Evolutionary conservation across 1,140 invertebrate species (phyloP), one percentile per base, ranked within the genome.

Genomic region (Sitobion miscanthi): DNA sequence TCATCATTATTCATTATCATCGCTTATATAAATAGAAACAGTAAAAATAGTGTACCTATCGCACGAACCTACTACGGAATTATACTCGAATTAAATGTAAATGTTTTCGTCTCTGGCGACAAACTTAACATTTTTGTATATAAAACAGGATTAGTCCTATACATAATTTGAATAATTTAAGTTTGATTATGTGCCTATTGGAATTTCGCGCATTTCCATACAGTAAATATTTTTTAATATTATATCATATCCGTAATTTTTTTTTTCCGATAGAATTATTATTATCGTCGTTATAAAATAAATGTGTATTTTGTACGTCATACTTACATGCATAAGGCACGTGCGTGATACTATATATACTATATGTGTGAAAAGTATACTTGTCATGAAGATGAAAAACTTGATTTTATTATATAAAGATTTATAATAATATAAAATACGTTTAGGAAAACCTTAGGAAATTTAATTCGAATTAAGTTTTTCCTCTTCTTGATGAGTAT

Each of bases 401-500:
- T 93, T 93, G 91, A 86, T 86, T 85, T 30, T 54, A 52, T 86
- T 9, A 17, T n/a, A 82, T 45, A 91, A 89, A 2, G 9, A 85
- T 85, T 69, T 20, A 47, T 20, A 30, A 77, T 49, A n/a, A 25
- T 14, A 47, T 25, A 38, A 57, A 69, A 47, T 35, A 38, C 30
- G 2, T 82, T 91, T 91, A 83, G 62, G 38, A 25, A 91, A 52
- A 54, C n/a, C 14, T 89, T 92, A 49, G 69, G n/a, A 52, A 92
- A 47, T 91, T 82, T 9, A 91, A 91, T 54, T 86, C n/a, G 6
- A 86, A 93, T 86, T 86, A 93, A 93, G 91, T 85, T 93, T 93
- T 93, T 93, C 91, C 91, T 93, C 91, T 93, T 93, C 91, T 93
- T 93, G 91, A 93, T 93, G 35, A 93, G 91, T 91, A 91, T 52